A percentile compares a stretch with the other conserved stretches of the same genome.
phyloP scores from a whole-genome alignment of 2,797 vertebrate species.

The Bradypus variegatus region DNA sequence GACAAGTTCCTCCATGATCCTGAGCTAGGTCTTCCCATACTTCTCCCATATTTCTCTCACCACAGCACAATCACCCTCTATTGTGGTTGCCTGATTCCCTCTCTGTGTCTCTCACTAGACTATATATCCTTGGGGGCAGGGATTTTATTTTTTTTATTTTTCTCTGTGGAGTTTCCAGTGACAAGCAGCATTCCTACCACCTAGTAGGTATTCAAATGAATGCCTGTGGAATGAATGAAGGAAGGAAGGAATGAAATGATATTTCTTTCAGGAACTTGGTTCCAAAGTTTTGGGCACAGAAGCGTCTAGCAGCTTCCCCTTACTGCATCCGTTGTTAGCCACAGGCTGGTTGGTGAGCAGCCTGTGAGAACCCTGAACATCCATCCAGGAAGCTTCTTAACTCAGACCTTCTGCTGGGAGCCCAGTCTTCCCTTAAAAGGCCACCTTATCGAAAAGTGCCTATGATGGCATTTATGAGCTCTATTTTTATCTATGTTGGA shows the following conservation, averaged over 20 bases:
- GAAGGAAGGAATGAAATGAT: neutral
- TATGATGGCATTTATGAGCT: conserved; percentile 51
- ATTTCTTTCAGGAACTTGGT: conserved; percentile 17
- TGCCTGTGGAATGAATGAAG: conserved; percentile 10
- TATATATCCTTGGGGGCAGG: neutral
- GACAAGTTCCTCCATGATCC: neutral
- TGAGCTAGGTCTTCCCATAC: neutral
- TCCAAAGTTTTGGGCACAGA: neutral
- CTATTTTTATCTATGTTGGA: conserved; percentile 70
- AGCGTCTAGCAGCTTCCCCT: conserved; percentile 33
- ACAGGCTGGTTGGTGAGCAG: neutral
- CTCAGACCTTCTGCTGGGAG: conserved; percentile 47
- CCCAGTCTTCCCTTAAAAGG: conserved; percentile 64
- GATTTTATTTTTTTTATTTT: neutral
- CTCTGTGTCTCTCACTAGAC: neutral
- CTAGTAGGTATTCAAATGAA: conserved; percentile 7
- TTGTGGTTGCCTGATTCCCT: neutral
- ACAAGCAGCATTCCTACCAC: neutral
- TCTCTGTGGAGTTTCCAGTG: neutral
- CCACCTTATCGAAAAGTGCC: conserved; percentile 59
- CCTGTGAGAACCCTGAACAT: neutral
- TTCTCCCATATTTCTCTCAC: neutral
- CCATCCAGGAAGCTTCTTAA: conserved; percentile 33
- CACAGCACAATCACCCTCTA: neutral
- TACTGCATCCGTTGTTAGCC: conserved; percentile 6